Base-by-base conservation (phyloP, 2,888 invertebrate genomes). In the Psococerastis gibbosa region DNA sequence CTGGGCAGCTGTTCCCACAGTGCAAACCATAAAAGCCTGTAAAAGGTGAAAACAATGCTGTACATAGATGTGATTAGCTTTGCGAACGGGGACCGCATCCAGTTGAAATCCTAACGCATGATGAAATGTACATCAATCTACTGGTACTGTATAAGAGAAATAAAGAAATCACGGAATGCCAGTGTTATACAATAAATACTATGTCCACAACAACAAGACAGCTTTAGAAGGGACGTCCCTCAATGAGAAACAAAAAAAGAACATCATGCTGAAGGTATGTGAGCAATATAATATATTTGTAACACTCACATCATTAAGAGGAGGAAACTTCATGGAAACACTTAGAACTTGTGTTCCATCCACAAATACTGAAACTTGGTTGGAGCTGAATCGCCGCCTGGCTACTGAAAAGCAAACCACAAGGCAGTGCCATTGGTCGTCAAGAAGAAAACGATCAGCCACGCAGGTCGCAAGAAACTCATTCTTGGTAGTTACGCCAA, bases 351-450 rank as follows among this genome's bases (percentile, higher is more conserved):
- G 67, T 32, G 64, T 59, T 31, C 71, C 71, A 54, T 73, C 73
- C 22, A 73, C 63, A 50, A 65, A 73, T 22, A 74, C 66, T 46
- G 64, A 60, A 18, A 73, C 60, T 53, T 71, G 69, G 50, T 70
- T 71, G 49, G 68, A 68, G 15, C 68, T 65, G 56, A 73, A 73
- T 2, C 71, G 72, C 23, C 73, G 58, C 49, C 67, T 53, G 15
- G 64, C 58, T 42, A 60, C 58, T 20, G 55, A 53, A 48, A 65
- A 65, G 20, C 60, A 59, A 32, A 73, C 62, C 13, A 67, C 67
- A 2, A 74, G 54, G 47, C 66, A 70, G 53, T 73, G 73, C 73
- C 73, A 74, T 44, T 65, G 62, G 20, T 58, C 58, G 55, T 66
- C 65, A 34, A 55, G 53, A 20, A 66, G 49, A 3, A 56, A 53